Evolutionary conservation across 2,113 vertebrate genomes (phyloP), one percentile per base, ranked within the genome.

Genomic region (Elanus axillaris): DNA sequence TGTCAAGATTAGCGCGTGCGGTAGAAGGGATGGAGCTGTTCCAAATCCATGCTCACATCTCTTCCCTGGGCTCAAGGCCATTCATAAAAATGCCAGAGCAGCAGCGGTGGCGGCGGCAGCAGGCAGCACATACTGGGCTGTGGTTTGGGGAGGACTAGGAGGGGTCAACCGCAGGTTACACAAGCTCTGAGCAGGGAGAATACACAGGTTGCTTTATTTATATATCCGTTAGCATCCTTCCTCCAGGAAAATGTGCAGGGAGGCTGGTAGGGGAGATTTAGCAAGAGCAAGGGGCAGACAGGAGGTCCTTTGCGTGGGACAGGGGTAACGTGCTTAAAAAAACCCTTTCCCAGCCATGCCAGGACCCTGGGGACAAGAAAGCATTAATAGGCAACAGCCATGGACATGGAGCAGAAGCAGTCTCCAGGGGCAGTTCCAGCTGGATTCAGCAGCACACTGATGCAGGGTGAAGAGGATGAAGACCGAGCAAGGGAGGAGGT

Each of bases 1-100:
- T 95, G 97, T 97, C 97, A 95, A 97, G 96, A 97, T 97, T 97
- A 97, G 94, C 74, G 69, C 83, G 56, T 83, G 94, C 77, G 43
- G 84, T 84, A 25, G 93, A 91, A 95, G 89, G 95, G 95, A 97
- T 97, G 96, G 96, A 97, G 91, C 93, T 59, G 95, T 95, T 98
- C 97, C 96, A 97, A 97, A 93, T n/a, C 89, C 95, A 25, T 1
- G 73, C 94, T 97, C 95, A 45, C 76, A 26, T 52, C 94, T 82
- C 94, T 83, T 91, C 90, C 66, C 94, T 3, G 94, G 93, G 95
- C 96, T 95, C 95, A 73, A 43, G 56, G 96, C 93, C 94, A 97
- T 97, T 94, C 91, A 96, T 92, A 95, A 95, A 97, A 97, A 78
- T 93, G 91, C 94, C 90, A 91, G 91, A 96, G 91, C 93, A 94